These are phyloP conservation scores for Drosophila helvetica DNA, from an alignment of 2,888 invertebrate species.

Conservation along the genomic window DNA sequence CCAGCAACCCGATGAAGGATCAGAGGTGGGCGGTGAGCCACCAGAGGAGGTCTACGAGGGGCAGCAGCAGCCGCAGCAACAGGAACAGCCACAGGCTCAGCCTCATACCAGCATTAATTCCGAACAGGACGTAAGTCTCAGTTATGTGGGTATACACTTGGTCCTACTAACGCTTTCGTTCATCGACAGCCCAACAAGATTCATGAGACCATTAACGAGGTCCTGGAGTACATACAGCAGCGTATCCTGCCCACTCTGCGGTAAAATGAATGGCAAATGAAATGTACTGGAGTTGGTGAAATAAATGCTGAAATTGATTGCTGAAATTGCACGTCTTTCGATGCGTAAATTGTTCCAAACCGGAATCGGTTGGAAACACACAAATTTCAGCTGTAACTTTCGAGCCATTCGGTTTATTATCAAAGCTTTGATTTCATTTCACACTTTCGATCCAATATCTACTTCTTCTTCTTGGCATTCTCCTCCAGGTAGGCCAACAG, in stretches of 20 bases:
- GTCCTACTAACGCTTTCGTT: neutral
- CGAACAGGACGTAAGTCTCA: constrained; percentile 54
- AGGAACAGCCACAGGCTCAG: neutral
- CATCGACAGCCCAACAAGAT: constrained; percentile 57
- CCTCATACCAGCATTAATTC: constrained; percentile 12
- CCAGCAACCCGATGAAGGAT: constrained; percentile 25
- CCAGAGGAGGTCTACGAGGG: neutral
- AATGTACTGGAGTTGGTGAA: neutral
- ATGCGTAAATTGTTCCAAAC: too few species aligned
- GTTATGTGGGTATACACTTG: neutral
- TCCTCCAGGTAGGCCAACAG: constrained; percentile 87
- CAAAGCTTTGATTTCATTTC: neutral
- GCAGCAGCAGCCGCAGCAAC: neutral
- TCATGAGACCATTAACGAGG: constrained; percentile 68
- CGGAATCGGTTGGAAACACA: neutral
- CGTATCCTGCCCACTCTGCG: constrained; percentile 68
- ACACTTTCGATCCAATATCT: neutral
- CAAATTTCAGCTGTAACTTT: neutral
- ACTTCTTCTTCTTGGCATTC: constrained; percentile 34
- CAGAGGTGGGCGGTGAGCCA: neutral
- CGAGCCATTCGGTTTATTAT: neutral
- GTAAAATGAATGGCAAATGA: neutral
- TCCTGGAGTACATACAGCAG: constrained; percentile 75
- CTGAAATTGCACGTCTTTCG: neutral
- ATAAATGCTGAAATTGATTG: neutral